These are phyloP conservation scores for Scartelaos histophorus DNA, from an alignment of 2,113 vertebrate genomes.

Conservation along the genomic window DNA sequence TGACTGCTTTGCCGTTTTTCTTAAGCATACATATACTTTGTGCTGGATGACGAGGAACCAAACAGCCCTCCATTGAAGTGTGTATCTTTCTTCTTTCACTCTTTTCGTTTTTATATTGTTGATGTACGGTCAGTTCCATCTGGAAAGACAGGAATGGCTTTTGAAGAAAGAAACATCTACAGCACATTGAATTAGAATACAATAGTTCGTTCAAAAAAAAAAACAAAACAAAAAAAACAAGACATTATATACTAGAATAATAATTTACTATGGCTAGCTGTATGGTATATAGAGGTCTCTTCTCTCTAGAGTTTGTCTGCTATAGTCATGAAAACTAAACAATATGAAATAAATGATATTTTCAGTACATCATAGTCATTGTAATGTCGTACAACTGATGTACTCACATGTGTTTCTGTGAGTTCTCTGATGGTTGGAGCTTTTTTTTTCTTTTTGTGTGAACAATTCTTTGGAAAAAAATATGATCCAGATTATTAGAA, in stretches of 20 bases:
- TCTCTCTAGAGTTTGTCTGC: too few species aligned
- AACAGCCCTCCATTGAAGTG: slow-evolving; percentile 70
- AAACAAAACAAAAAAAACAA: not conserved
- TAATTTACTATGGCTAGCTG: not conserved
- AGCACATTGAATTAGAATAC: not conserved
- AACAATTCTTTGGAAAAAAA: not conserved
- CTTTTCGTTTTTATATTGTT: slow-evolving; percentile 84
- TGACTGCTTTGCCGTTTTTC: slow-evolving; percentile 77
- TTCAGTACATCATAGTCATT: too few species aligned
- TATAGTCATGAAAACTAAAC: not conserved
- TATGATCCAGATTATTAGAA: not conserved
- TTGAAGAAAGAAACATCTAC: slow-evolving; percentile 7
- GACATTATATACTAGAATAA: not conserved
- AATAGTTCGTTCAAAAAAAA: not conserved
- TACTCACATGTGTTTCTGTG: not conserved
- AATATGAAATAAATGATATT: not conserved
- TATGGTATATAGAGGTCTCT: not conserved
- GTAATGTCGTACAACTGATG: not conserved
- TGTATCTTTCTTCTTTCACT: slow-evolving; percentile 30
- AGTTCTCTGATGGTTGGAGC: not conserved
- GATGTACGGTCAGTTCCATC: slow-evolving; percentile 94
- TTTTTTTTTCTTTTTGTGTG: not conserved
- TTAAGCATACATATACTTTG: slow-evolving; percentile 73
- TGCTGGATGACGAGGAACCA: slow-evolving; percentile 75
- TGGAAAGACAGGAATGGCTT: slow-evolving; percentile 46